These are phyloP conservation scores for Rhinichthys klamathensis DNA, from an alignment of 2,113 vertebrate species.

Conservation along the genomic window DNA sequence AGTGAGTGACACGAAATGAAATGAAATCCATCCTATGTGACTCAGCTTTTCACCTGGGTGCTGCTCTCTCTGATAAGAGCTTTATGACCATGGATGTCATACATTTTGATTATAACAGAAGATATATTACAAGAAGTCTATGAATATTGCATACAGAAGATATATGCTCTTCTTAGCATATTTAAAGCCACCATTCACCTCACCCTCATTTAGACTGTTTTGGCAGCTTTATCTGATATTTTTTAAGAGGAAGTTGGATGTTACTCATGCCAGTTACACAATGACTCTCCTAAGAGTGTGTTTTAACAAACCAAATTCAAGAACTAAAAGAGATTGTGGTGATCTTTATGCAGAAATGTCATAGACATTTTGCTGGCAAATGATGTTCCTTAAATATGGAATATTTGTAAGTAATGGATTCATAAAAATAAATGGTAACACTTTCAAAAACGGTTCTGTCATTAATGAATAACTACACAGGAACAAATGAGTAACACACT, in stretches of 20 bases:
- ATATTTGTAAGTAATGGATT: background rate
- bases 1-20: too few species aligned
- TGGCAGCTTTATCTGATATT: slow-evolving; percentile 9
- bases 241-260: background rate
- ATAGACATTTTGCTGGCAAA: background rate
- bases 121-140: background rate
- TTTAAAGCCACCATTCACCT: background rate
- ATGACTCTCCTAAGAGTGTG: slow-evolving; percentile 14
- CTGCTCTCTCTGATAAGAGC: slow-evolving; percentile 11
- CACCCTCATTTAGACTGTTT: background rate
- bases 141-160: background rate
- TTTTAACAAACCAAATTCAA: slow-evolving; percentile 18
- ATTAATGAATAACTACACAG: too few species aligned
- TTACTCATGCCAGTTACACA: background rate
- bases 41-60: background rate
- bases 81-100: slow-evolving; percentile 13
- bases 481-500: too few species aligned
- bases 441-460: too few species aligned
- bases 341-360: background rate
- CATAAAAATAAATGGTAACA: background rate
- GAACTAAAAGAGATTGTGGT: background rate
- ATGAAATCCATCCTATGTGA: slow-evolving; percentile 12
- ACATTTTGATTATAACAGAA: background rate
- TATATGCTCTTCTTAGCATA: background rate
- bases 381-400: background rate